A percentile compares a stretch with the other conserved stretches of the same genome.
Evolutionary conservation across 2,113 vertebrate genomes (phyloP).

Genomic region (Oreotrochilus melanogaster): DNA sequence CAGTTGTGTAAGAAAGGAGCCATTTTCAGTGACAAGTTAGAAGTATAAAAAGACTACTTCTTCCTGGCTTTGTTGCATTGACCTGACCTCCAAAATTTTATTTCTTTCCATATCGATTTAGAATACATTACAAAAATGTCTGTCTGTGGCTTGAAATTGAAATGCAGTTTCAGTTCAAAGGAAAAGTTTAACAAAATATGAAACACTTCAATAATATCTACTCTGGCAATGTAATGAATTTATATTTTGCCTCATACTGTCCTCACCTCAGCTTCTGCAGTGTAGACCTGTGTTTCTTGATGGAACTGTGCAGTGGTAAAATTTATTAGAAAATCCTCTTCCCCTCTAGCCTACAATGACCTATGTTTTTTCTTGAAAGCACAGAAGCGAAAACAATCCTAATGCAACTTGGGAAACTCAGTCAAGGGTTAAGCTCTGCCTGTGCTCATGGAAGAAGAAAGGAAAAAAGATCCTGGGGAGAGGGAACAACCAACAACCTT

Average conservation of each 20-base stretch:
- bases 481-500: background rate
- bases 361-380: background rate
- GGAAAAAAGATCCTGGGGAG: background rate
- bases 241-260: background rate
- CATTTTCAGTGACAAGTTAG: background rate
- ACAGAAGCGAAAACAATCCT: background rate
- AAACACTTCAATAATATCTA: background rate
- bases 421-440: background rate
- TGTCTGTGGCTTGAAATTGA: background rate
- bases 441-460: background rate
- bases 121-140: background rate
- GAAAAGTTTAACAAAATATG: background rate
- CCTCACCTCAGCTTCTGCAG: background rate
- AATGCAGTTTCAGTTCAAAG: background rate
- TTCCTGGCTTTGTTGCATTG: background rate
- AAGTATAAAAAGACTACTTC: background rate
- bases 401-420: background rate
- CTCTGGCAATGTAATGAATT: background rate
- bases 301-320: background rate
- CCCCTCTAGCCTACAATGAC: background rate
- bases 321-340: background rate
- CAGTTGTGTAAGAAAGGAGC: background rate
- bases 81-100: background rate
- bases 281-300: background rate
- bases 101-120: background rate